These are phyloP conservation scores for Pteronotus mesoamericanus DNA, from an alignment of 2,797 vertebrate species.

Conservation along the genomic window DNA sequence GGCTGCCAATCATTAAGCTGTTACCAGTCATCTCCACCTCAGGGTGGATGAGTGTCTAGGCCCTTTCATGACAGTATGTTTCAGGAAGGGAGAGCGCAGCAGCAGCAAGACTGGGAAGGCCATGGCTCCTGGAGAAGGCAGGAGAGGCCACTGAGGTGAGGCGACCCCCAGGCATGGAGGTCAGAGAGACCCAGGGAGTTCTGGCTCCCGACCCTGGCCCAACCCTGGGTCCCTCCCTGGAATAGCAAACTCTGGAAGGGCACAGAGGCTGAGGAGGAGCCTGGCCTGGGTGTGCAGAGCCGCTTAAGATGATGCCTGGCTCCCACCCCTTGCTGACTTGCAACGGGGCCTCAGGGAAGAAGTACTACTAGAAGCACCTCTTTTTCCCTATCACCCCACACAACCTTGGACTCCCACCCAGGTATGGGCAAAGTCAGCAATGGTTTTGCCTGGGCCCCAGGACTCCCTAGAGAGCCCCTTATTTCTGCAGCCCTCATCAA, in stretches of 20 bases:
- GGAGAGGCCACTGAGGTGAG: neutral
- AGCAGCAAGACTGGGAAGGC: neutral
- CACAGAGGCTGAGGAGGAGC: neutral
- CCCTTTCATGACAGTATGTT: neutral
- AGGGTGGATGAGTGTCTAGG: neutral
- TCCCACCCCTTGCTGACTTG: neutral
- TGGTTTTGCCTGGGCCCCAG: slow-evolving; percentile 25
- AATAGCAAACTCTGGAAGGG: neutral
- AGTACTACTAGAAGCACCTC: neutral
- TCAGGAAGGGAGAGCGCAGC: neutral
- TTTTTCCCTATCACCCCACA: slow-evolving; percentile 64
- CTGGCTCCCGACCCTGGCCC: neutral
- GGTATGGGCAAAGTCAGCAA: slow-evolving; percentile 59
- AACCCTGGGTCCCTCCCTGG: neutral
- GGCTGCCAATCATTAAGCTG: neutral
- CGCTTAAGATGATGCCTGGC: neutral
- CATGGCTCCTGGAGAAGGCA: neutral
- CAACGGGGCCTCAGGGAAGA: slow-evolving; percentile 59
- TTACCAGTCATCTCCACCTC: neutral
- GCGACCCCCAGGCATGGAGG: neutral
- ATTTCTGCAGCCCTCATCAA: slow-evolving; percentile 65
- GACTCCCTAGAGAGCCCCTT: neutral
- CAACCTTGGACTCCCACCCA: slow-evolving; percentile 57
- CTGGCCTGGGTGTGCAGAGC: neutral
- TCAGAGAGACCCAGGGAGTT: neutral